phyloP scores from a whole-genome alignment of 2,888 invertebrate species.

The Tenthredo notha region DNA sequence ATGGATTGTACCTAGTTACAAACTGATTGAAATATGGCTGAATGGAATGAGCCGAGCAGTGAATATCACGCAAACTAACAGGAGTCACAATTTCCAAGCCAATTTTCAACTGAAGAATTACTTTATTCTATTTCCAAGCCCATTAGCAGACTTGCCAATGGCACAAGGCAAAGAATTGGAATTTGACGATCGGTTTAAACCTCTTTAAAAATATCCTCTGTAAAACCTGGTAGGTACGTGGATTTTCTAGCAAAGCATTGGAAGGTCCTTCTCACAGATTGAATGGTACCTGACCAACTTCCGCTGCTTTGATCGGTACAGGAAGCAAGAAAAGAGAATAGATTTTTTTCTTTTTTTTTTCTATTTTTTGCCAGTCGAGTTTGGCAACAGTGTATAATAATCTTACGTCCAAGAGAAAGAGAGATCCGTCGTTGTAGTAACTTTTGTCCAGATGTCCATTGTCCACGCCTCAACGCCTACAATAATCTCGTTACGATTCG shows the following conservation, averaged over 20 bases:
- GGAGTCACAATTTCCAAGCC: no score
- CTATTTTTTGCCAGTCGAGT: conserved; percentile 52
- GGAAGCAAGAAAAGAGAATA: conserved; percentile 54
- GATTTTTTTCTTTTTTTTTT: neutral
- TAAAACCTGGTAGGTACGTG: neutral
- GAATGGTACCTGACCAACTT: conserved; percentile 62
- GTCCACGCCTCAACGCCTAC: conserved; percentile 74
- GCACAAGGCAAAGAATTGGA: no score
- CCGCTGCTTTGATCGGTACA: conserved; percentile 65
- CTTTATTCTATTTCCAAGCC: neutral
- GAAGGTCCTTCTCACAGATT: conserved; percentile 34
- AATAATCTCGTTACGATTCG: conserved; percentile 76
- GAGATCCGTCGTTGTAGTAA: conserved; percentile 29
- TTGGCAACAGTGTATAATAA: conserved; percentile 63
- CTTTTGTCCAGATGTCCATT: conserved; percentile 65
- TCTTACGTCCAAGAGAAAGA: neutral
- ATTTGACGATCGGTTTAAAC: neutral
- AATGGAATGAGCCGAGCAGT: neutral
- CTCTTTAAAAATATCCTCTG: neutral
- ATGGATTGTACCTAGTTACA: conserved; percentile 33
- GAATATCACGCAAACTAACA: neutral
- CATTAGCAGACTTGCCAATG: neutral
- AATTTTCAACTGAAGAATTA: neutral
- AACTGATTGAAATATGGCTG: conserved; percentile 45
- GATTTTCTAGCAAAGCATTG: neutral